These are phyloP conservation scores for Drepanosiphum platanoidis DNA, from an alignment of 2,888 invertebrate species.

Conservation along the genomic window DNA sequence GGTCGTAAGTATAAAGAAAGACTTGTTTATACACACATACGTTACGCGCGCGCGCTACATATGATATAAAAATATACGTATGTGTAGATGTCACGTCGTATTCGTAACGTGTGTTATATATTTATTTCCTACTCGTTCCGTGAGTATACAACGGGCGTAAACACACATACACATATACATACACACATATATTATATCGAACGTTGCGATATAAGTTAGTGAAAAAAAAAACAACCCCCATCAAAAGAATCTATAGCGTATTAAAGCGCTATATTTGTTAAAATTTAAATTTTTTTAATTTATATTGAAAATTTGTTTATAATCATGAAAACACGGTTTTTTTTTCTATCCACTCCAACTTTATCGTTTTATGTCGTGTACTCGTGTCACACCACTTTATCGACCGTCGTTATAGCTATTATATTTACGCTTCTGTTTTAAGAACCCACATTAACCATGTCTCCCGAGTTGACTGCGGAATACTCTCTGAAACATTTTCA, in stretches of 20 bases:
- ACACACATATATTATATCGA: not conserved
- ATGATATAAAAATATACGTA: not conserved
- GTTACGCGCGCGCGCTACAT: too few relatives aligned
- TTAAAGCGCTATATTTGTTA: too few relatives aligned
- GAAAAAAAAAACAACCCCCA: too few relatives aligned
- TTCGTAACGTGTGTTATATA: not conserved
- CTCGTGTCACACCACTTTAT: not conserved
- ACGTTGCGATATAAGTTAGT: not conserved
- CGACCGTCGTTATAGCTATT: not conserved
- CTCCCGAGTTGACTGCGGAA: not conserved
- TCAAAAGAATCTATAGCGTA: too few relatives aligned
- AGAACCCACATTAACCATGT: not conserved
- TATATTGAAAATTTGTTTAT: not conserved
- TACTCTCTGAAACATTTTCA: not conserved
- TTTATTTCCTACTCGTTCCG: not conserved
- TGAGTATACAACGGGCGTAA: too few relatives aligned
- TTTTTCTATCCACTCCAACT: not conserved
- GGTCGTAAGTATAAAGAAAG: not conserved
- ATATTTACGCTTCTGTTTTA: conserved; percentile 2
- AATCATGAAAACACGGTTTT: not conserved
- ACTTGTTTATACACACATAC: too few relatives aligned
- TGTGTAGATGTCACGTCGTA: not conserved
- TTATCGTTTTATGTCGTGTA: not conserved
- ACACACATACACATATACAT: not conserved
- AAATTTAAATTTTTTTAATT: not conserved